Evolutionary conservation across 2,888 invertebrate species (phyloP).

Genomic region (Bimastos eiseni): DNA sequence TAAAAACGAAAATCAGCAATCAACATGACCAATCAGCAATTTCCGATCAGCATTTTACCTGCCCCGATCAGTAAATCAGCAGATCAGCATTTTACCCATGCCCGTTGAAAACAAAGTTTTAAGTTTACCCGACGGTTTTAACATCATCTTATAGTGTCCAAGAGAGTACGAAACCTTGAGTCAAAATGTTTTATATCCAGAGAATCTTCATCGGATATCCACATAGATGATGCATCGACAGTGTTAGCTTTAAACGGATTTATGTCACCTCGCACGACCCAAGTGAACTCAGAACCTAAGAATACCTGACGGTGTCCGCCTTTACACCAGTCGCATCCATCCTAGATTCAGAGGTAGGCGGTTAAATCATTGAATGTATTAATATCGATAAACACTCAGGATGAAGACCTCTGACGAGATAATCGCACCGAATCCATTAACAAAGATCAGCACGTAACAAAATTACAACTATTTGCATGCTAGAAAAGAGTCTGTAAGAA

Average conservation of each 20-base stretch:
- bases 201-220: neutral
- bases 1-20: too few species aligned
- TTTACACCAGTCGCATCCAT: constrained; percentile 3
- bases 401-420: neutral
- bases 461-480: neutral
- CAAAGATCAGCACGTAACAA: neutral
- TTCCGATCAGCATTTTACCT: too few species aligned
- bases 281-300: neutral
- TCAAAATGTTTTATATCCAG: neutral
- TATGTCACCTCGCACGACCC: neutral
- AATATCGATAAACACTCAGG: too few species aligned
- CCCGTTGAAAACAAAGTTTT: neutral
- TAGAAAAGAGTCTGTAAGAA: neutral
- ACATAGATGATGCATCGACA: neutral
- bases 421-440: neutral
- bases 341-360: neutral
- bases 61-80: too few species aligned
- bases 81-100: too few species aligned
- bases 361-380: neutral
- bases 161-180: neutral
- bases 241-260: neutral
- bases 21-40: too few species aligned
- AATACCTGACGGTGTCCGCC: neutral
- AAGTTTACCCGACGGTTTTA: neutral
- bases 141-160: neutral